A percentile compares a stretch with the other conserved stretches of the same genome.
phyloP scores from a whole-genome alignment of 2,888 invertebrate species.

The Apantesis nais region DNA sequence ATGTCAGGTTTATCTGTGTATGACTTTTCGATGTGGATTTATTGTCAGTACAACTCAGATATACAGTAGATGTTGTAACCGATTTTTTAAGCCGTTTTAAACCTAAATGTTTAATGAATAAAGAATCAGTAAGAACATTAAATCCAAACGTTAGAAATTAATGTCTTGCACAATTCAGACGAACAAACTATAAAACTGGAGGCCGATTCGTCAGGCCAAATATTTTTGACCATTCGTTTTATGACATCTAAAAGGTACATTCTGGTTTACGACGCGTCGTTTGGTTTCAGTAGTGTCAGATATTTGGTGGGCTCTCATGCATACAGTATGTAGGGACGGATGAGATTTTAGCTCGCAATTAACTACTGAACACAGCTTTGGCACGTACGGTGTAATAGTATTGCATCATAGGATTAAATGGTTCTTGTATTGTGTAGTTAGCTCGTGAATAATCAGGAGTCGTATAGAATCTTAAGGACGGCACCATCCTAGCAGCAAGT shows the following conservation, averaged over 20 bases:
- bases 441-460: no score
- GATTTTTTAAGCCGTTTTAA: not conserved
- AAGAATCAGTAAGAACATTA: not conserved
- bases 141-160: not conserved
- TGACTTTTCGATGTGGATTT: not conserved
- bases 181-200: not conserved
- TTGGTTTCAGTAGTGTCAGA: not conserved
- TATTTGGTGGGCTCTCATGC: not conserved
- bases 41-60: not conserved
- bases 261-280: slow-evolving; percentile 6
- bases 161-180: not conserved
- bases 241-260: slow-evolving; percentile 5
- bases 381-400: no score
- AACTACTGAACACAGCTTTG: not conserved
- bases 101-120: not conserved
- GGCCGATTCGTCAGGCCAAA: not conserved
- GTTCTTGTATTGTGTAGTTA: no score
- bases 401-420: not conserved
- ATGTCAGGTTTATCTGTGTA: not conserved
- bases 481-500: no score
- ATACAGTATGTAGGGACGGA: not conserved
- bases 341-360: not conserved
- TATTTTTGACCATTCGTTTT: slow-evolving; percentile 3
- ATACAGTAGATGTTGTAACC: not conserved
- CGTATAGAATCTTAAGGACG: no score